Percentiles rank a stretch among this genome's conserved stretches.
Evolutionary conservation across 2,113 vertebrate genomes (phyloP).

Genomic region (Eidolon helvum): DNA sequence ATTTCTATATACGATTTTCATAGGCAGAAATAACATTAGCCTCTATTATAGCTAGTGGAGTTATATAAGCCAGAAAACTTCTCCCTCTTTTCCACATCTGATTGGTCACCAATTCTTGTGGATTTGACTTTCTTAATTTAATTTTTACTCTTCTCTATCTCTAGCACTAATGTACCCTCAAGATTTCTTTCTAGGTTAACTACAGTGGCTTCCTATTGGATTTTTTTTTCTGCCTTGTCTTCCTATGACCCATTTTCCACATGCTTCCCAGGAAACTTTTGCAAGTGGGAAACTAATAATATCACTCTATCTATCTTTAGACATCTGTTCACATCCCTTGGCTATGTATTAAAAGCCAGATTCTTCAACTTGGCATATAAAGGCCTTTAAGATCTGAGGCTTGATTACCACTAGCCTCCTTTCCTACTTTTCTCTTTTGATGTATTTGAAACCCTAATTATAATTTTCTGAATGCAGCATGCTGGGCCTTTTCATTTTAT

Average conservation of each 20-base stretch:
- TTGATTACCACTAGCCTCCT: background rate
- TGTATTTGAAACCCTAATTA: background rate
- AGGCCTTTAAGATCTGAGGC: background rate
- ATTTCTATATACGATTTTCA: background rate
- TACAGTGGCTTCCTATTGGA: background rate
- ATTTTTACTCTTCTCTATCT: background rate
- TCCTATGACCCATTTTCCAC: background rate
- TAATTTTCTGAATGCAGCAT: background rate
- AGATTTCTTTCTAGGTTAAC: background rate
- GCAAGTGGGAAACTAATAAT: background rate
- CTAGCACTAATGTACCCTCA: background rate
- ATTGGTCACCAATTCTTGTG: background rate
- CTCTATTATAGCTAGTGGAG: background rate
- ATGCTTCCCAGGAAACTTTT: background rate
- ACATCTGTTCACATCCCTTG: background rate
- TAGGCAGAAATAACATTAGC: background rate
- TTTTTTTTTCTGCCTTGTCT: background rate
- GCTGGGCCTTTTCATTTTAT: background rate
- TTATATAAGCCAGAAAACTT: background rate
- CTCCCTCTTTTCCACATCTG: background rate
- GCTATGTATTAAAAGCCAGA: background rate
- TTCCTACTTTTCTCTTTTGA: background rate
- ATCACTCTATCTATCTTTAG: background rate
- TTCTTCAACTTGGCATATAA: background rate
- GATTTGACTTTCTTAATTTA: background rate